A percentile compares a stretch with the other conserved stretches of the same genome.
phyloP scores from a whole-genome alignment of 2,797 vertebrate species.

The Ficedula albicollis region DNA sequence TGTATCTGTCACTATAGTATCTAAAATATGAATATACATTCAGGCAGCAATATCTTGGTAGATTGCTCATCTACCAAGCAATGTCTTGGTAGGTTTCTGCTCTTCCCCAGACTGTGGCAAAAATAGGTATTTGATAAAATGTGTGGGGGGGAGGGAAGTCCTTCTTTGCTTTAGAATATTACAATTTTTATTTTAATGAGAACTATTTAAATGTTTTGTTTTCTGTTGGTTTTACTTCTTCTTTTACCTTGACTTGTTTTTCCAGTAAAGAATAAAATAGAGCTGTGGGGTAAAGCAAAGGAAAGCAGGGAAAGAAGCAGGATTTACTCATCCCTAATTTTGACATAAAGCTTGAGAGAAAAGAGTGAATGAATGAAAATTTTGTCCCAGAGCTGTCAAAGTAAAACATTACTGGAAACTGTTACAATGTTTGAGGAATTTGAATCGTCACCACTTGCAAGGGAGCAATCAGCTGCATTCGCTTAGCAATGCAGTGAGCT shows the following conservation, averaged over 20 bases:
- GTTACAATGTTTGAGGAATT: conserved; percentile 14
- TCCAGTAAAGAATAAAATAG: not conserved
- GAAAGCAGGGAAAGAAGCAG: not conserved
- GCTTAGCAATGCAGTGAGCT: not conserved
- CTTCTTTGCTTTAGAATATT: not conserved
- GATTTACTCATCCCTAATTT: not conserved
- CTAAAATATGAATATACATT: not conserved
- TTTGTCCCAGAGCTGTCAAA: not conserved
- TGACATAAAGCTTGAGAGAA: not conserved
- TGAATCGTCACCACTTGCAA: not conserved
- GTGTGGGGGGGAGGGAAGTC: accelerated
- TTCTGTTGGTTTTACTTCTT: not conserved
- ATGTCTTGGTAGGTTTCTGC: not conserved
- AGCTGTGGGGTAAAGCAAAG: not conserved
- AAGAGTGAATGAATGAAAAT: not conserved
- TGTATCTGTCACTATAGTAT: not conserved
- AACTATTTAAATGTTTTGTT: not conserved
- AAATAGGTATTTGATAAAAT: not conserved
- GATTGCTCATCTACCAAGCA: not conserved
- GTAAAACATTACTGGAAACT: not conserved
- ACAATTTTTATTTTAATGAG: not conserved
- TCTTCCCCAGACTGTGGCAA: not conserved
- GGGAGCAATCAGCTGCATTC: not conserved
- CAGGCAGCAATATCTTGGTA: not conserved
- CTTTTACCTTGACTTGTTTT: not conserved